phyloP scores from a whole-genome alignment of 2,888 invertebrate species.

The Balanococcus diminutus region DNA sequence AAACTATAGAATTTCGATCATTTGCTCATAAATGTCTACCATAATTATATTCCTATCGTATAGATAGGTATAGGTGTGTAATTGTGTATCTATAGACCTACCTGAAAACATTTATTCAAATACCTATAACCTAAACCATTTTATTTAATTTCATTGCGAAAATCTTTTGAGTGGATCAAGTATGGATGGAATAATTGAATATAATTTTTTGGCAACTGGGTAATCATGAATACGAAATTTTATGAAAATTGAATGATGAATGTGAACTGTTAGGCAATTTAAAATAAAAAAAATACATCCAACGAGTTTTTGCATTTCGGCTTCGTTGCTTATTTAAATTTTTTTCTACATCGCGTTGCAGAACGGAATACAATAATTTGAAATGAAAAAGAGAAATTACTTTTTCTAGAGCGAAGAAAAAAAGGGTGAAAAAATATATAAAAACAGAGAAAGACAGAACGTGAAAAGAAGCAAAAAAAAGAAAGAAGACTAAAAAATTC shows the following conservation, averaged over 20 bases:
- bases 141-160: no score
- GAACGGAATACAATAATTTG: slow-evolving; percentile 48
- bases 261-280: neutral
- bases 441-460: slow-evolving; percentile 28
- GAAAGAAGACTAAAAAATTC: slow-evolving; percentile 44
- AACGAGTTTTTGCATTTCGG: neutral
- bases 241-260: neutral
- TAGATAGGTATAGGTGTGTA: no score
- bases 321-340: slow-evolving; percentile 27
- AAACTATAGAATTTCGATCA: no score
- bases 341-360: slow-evolving; percentile 7
- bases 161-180: neutral
- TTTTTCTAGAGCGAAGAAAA: neutral
- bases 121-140: no score
- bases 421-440: slow-evolving; percentile 26
- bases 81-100: no score
- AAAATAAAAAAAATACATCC: slow-evolving; percentile 1
- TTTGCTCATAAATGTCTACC: no score
- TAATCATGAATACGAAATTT: neutral
- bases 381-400: slow-evolving; percentile 52
- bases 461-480: slow-evolving; percentile 40
- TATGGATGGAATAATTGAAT: neutral
- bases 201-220: neutral
- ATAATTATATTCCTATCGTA: no score
- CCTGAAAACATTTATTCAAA: no score